Percentiles rank a stretch among this genome's conserved stretches.
phyloP scores from a whole-genome alignment of 2,113 vertebrate species.

The Phodopus roborovskii region DNA sequence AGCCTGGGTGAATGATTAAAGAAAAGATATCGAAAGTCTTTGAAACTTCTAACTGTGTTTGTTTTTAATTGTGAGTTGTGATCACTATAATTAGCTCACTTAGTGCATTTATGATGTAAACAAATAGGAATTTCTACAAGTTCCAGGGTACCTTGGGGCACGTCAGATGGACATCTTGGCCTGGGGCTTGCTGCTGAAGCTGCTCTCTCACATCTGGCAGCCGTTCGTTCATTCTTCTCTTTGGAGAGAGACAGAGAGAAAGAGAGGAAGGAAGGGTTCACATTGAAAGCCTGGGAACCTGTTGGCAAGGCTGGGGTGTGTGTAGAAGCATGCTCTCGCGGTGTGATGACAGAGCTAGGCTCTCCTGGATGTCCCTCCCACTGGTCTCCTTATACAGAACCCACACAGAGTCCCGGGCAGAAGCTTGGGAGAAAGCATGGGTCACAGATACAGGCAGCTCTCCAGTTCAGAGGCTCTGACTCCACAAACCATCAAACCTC shows the following conservation, averaged over 20 bases:
- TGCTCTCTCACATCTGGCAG: constrained; percentile 77
- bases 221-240: constrained; percentile 70
- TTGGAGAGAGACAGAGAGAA: not conserved
- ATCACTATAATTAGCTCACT: constrained; percentile 91
- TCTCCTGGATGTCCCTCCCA: not conserved
- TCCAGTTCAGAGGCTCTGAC: not conserved
- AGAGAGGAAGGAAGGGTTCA: constrained; percentile 63
- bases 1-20: constrained; percentile 91
- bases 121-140: constrained; percentile 87
- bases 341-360: not conserved
- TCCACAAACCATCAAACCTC: constrained; percentile 56
- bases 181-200: constrained; percentile 79
- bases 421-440: not conserved
- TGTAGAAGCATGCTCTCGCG: constrained; percentile 57
- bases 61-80: constrained; percentile 91
- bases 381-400: not conserved
- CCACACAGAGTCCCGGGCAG: not conserved
- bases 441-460: not conserved
- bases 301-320: constrained; percentile 63
- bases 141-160: constrained; percentile 86
- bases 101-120: constrained; percentile 88
- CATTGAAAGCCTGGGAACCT: constrained; percentile 62
- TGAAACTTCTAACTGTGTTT: constrained; percentile 90
- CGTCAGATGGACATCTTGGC: constrained; percentile 83
- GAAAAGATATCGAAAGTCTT: constrained; percentile 91